Evolutionary conservation across 2,888 invertebrate species (phyloP), one percentile per base, ranked within the genome.

Genomic region (Lasioglossum pauxillum): DNA sequence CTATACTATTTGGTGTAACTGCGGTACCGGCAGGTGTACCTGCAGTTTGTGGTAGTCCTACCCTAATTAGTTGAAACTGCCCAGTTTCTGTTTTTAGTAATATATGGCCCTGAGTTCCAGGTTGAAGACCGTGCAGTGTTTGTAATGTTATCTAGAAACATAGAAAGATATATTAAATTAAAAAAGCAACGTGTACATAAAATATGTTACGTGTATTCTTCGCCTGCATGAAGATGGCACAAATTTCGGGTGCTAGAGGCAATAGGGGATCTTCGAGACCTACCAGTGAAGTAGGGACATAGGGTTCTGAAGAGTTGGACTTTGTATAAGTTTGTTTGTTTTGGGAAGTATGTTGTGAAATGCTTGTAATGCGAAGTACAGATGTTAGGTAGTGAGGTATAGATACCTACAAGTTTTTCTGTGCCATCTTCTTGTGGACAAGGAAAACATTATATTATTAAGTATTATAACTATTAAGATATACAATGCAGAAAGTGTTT

Each of bases 41-140:
- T 91, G 97, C 96, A 85, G 97, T 95, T 84, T 98, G 97, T 89
- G 98, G 97, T 91, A 98, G 98, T 90, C 98, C 98, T 93, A 98
- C 98, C 95, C 98, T 97, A 95, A 99, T 96, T 95, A 99, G 96
- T 96, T 99, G 99, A 96, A 98, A 98, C 95, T 98, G 98, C 94
- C 99, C 99, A 96, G 98, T 99, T 96, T 99, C 99, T 95, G 99
- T 99, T 96, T 99, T 99, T 95, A 99, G 96, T 95, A 99, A 97
- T 95, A 99, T 96, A 95, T 98, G 98, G 88, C 97, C 97, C 95
- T 98, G 98, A 95, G 98, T 98, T 53, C 95, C 96, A 91, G 98
- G 97, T 96, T 98, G 98, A 91, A 98, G 96, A 95, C 97, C 97
- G 95, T 98, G 98, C 94, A 98, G 96, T 94, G 98, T 97, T 96